These are phyloP conservation scores for Cynocephalus volans DNA, from an alignment of 2,113 vertebrate species.

Conservation along the genomic window DNA sequence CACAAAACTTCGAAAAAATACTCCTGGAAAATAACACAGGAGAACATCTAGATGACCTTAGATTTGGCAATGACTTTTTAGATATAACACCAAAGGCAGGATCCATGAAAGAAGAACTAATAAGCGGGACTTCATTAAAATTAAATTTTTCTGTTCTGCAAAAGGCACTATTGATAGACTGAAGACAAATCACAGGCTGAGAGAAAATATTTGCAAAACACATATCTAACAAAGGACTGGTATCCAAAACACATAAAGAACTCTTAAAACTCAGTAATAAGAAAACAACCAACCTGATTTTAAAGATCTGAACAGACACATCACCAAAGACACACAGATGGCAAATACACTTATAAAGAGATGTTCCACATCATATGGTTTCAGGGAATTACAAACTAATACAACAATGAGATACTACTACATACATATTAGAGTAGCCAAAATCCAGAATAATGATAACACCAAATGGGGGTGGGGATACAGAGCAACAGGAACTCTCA, in stretches of 20 bases:
- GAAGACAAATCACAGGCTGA: neutral
- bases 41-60: neutral
- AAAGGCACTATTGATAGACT: neutral
- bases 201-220: neutral
- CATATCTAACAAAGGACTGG: neutral
- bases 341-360: neutral
- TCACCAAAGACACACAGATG: neutral
- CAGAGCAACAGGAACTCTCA: no score
- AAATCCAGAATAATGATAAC: no score
- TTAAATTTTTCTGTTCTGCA: neutral
- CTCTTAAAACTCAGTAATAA: neutral
- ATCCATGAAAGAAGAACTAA: neutral
- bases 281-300: neutral
- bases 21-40: neutral
- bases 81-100: neutral
- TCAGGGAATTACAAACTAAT: neutral
- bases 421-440: no score
- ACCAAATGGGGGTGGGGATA: no score
- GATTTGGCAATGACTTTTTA: neutral
- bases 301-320: neutral
- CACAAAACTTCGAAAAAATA: neutral
- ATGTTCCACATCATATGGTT: neutral
- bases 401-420: neutral
- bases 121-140: neutral
- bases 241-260: neutral